Base-by-base conservation (phyloP, 2,113 vertebrate species). In the Ceyx margarethae region DNA sequence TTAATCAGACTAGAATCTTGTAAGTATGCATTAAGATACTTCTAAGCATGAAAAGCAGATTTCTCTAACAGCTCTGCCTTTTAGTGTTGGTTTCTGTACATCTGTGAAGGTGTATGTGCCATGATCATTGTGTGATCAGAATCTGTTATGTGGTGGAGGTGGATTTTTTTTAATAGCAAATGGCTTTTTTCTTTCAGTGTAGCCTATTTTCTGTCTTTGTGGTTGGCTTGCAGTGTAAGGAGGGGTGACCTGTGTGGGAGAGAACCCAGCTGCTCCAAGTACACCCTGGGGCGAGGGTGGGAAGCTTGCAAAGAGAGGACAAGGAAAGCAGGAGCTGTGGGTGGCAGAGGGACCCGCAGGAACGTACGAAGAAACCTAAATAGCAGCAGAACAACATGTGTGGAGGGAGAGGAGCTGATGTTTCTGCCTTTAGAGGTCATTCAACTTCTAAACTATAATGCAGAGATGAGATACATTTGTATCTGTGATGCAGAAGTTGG, bases 161-260 rank as follows among this genome's bases (percentile, higher is more conserved):
- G 72, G 5, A 8, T 1, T 46, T 89, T 89, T 72, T 68, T 85
- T 46, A 60, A 72, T 68, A 82, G 69, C 46, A 89, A 87, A 78
- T 78, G 54, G 37, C 1, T 9, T 60, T 78, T 91, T 87, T 69
- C 58, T 71, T 80, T 68, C 68, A 68, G 0, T 28, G 54, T 69
- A 76, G 28, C 56, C 71, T 89, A 71, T 42, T 78, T 87, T 85
- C 43, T 57, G 40, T 43, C 60, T 74, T 3, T 1, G 28, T 64
- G 33, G 53, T 67, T 94, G 61, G 35, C 71, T 94, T 90, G 48
- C 73, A 81, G 61, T 22, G 20, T 20, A 67, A 73, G n/a, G 31
- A 80, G 71, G 60, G 48, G 18, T 91, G 95, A 92, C 68, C 82
- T 94, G 91, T 80, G 93, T 94, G 43, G 91, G 91, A 96, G 91